Base-by-base conservation (phyloP, 2,888 invertebrate genomes). In the Trachelus stipa region DNA sequence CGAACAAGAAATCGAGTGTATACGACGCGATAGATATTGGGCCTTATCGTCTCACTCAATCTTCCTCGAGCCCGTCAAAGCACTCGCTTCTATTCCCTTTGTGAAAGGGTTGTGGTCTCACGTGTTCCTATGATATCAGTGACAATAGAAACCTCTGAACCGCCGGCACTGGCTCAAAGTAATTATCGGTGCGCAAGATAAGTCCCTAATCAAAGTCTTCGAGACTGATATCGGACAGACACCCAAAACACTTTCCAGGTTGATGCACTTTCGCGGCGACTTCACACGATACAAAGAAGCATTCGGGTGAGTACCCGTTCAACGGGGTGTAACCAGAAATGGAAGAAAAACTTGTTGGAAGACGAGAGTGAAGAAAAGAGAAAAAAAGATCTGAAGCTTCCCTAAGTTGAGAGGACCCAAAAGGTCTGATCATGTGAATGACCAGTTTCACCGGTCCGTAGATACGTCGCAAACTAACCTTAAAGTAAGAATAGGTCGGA, bases 111-210 rank as follows among this genome's bases (percentile, higher is more conserved):
- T 6, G 23, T 9, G 6, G 56, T 23, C 9, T 56, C 56, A 56
- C 23, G 56, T 56, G 23, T 23, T 56, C 9, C 23, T 56, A 23
- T 56, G 56, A 23, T 56, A 56, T 23, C 56, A 56, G 9, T 56
- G 56, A 56, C 56, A 56, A 56, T 23, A 56, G 23, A 23, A 23
- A 23, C 9, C 23, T 56, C 56, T 9, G 56, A 56, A 9, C 56
- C 56, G 56, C 23, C 56, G 56, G 56, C 56, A 9, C 23, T 23
- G 56, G 23, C 56, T 87, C 88, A 89, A 89, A 89, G 87, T 85
- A 85, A 83, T 83, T 87, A 85, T 81, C 85, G 87, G 87, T 85
- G 87, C 84, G 86, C 81, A 83, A 85, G 84, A 84, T 73, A 79
- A 81, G 69, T 56, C 56, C 23, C 23, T 56, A 23, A 56, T 56